These are phyloP conservation scores for Coleophora deauratella DNA, from an alignment of 2,888 invertebrate species.

Conservation along the genomic window DNA sequence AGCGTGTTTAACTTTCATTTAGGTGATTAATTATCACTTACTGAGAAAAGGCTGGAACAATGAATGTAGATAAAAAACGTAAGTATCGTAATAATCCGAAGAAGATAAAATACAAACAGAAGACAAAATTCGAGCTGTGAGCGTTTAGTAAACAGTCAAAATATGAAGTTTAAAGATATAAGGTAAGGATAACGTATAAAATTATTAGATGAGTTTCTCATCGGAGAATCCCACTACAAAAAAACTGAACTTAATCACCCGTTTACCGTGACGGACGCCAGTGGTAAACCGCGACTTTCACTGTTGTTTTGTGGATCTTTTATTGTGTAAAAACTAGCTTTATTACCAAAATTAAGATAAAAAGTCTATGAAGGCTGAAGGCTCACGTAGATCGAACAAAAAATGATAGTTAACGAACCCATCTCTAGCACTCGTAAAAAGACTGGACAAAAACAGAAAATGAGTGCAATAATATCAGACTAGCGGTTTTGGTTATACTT, in stretches of 20 bases:
- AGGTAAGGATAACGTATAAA: no score
- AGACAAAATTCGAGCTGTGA: no score
- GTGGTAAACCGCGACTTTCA: conserved; percentile 12
- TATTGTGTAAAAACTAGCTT: conserved; percentile 3
- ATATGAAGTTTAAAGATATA: no score
- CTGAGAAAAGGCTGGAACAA: no score
- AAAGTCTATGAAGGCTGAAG: conserved; percentile 1
- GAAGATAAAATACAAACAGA: no score
- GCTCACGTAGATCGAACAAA: conserved; percentile 4
- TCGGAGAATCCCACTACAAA: not conserved
- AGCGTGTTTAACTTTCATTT: no score
- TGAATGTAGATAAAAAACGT: no score
- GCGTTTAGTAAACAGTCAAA: no score
- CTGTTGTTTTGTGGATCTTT: conserved; percentile 9
- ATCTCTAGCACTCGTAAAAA: not conserved
- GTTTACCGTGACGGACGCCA: conserved; percentile 1
- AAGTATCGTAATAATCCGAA: no score
- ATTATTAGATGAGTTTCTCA: not conserved
- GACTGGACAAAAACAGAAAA: not conserved
- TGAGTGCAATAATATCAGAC: not conserved
- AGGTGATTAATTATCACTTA: no score
- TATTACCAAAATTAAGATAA: conserved; percentile 5
- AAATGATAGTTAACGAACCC: conserved; percentile 9
- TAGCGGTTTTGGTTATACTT: not conserved
- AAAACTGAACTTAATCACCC: conserved; percentile 4